Evolutionary conservation across 2,888 invertebrate species (phyloP), one percentile per base, ranked within the genome.

Genomic region (Arenicola marina): DNA sequence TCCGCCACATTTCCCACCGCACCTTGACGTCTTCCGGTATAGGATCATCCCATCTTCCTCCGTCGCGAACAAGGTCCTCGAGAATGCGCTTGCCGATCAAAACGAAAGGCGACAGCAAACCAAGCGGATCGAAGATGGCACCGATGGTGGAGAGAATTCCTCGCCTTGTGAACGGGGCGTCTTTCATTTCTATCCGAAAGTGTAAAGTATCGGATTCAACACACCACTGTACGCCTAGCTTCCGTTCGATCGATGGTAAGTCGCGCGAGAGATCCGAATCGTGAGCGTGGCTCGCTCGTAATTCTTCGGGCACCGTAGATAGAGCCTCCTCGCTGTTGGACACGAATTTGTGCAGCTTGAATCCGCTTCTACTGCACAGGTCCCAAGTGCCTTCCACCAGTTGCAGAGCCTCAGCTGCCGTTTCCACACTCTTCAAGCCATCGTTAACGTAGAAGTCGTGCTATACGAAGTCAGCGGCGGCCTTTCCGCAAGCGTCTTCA

Each of bases 61-160:
- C 38, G 15, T 64, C 48, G 18, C 26, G 33, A 33, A 68, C 72
- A 51, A 70, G 45, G 31, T 65, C 34, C 48, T 73, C 72, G 2
- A 73, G 44, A 4, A 71, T 62, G 31, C 63, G 56, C 43, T 70
- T 71, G 11, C 65, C 67, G 3, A 55, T 29, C 11, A 71, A 54
- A 18, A 67, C 15, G 28, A 71, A 59, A 29, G 70, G 73, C 1
- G 73, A 51, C 28, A 75, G 61, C 32, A 74, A 51, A 4, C 69
- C 72, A 38, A 73, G 60, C 0, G 73, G 71, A 59, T 73, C 73
- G 56, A 70, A 71, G 2, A 73, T 48, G 1, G 65, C 66, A 33
- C 59, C 51, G 4, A 73, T 59, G 4, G 68, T 65, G 2, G 72
- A 69, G 3, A 73, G 44, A 1, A 75, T 56, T 3, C 70, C 70